Conservation (phyloP, 2,797 vertebrate species). For the Streptopelia turtur region DNA sequence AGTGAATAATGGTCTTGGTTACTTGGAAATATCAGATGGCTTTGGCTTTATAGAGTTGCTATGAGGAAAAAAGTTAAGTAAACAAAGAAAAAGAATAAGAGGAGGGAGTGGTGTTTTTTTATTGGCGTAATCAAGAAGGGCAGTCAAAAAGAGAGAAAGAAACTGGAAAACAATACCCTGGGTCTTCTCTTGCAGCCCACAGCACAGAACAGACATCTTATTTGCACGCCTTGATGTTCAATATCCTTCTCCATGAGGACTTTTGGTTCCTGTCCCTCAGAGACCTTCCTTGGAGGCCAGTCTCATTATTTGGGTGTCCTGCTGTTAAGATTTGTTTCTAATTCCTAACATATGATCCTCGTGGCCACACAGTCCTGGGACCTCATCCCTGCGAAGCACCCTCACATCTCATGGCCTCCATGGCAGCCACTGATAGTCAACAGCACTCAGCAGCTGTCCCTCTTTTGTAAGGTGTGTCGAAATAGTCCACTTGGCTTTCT, state of each 20-base stretch:
- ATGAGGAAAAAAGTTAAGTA: slow-evolving; percentile 66
- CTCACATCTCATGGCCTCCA: background rate
- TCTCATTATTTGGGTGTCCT: background rate
- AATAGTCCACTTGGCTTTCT: background rate
- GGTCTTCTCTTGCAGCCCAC: slow-evolving; percentile 20
- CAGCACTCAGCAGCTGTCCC: background rate
- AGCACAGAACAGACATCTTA: slow-evolving; percentile 8
- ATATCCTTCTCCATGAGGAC: background rate
- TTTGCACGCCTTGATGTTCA: background rate
- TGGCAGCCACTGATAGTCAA: background rate
- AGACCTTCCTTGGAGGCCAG: background rate
- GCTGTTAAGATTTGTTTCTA: background rate
- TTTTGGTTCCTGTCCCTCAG: background rate
- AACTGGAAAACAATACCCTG: slow-evolving; percentile 32
- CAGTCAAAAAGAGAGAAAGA: slow-evolving; percentile 35
- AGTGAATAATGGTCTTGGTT: slow-evolving; percentile 54
- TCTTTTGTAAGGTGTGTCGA: background rate
- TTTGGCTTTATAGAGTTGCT: slow-evolving; percentile 65
- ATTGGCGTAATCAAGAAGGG: slow-evolving; percentile 49
- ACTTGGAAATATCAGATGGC: slow-evolving; percentile 64
- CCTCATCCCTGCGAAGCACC: background rate
- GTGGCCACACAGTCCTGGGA: background rate
- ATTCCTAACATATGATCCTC: background rate
- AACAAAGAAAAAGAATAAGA: slow-evolving; percentile 70
- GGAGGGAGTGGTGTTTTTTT: slow-evolving; percentile 59